A percentile compares a stretch with the other conserved stretches of the same genome.
Conservation (phyloP, 1,140 invertebrate species). For the Drosophila parvula region DNA sequence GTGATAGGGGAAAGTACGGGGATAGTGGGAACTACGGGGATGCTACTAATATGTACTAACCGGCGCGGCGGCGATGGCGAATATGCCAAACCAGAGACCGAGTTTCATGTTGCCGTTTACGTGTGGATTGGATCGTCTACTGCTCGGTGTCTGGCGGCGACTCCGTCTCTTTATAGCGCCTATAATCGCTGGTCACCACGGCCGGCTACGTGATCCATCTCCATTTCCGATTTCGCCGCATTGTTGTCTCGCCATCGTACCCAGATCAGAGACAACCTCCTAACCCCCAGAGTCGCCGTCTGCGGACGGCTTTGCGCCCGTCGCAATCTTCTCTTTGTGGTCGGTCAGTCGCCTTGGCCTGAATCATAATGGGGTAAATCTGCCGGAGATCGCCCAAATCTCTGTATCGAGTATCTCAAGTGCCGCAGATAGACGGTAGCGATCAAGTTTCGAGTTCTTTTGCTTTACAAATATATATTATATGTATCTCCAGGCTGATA, state of each 20-base stretch:
- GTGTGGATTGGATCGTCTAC: slow-evolving; percentile 70
- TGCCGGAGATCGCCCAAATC: neutral
- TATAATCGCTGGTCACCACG: slow-evolving; percentile 56
- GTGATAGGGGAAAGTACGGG: neutral
- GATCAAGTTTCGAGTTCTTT: neutral
- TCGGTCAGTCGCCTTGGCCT: slow-evolving; percentile 28
- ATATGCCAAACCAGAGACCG: slow-evolving; percentile 76
- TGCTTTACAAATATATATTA: neutral
- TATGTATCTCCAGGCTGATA: neutral
- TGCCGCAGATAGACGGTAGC: neutral
- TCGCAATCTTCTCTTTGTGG: slow-evolving; percentile 32
- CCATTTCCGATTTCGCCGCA: slow-evolving; percentile 67
- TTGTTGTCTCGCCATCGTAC: slow-evolving; percentile 53
- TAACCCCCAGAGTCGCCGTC: slow-evolving; percentile 14
- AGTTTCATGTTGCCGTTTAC: slow-evolving; percentile 72
- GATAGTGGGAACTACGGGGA: neutral
- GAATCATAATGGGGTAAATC: slow-evolving; percentile 14
- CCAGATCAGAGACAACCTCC: slow-evolving; percentile 36
- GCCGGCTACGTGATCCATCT: slow-evolving; percentile 72
- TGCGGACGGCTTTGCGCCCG: slow-evolving; percentile 19
- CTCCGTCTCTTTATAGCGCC: slow-evolving; percentile 74
- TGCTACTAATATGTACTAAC: slow-evolving; percentile 53
- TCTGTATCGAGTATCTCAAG: neutral
- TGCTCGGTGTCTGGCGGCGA: slow-evolving; percentile 55
- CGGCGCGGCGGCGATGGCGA: slow-evolving; percentile 78